Conservation (phyloP, 1,140 invertebrate species). For the Pogonognathellus flavescens region DNA sequence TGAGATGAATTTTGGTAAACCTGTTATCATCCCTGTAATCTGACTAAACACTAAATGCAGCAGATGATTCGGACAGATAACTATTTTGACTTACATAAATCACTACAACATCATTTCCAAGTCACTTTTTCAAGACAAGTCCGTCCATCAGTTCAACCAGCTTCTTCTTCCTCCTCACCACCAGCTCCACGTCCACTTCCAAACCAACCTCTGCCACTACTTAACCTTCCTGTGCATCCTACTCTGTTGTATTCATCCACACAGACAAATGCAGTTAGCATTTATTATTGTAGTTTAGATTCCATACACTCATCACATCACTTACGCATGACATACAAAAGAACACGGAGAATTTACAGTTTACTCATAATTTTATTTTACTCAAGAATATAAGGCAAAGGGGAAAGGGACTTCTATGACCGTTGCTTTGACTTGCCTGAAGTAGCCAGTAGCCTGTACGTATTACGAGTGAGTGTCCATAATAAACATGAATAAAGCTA, state of each 20-base stretch:
- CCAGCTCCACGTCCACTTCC: background rate
- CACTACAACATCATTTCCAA: slow-evolving; percentile 54
- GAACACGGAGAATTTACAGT: background rate
- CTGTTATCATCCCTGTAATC: slow-evolving; percentile 60
- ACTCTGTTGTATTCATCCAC: no score
- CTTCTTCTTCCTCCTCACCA: background rate
- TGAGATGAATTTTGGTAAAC: slow-evolving; percentile 31
- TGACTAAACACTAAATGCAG: slow-evolving; percentile 62
- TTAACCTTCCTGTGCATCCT: no score
- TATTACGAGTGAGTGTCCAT: background rate
- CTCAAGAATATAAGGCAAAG: no score
- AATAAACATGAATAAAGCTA: slow-evolving; percentile 46
- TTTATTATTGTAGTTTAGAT: slow-evolving; percentile 10
- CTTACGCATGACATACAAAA: background rate
- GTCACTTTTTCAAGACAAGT: slow-evolving; percentile 48
- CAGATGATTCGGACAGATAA: slow-evolving; percentile 61
- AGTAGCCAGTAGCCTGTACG: no score
- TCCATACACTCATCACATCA: slow-evolving; percentile 33
- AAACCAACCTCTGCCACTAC: no score
- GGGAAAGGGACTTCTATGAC: background rate
- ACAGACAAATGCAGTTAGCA: background rate
- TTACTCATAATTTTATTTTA: background rate
- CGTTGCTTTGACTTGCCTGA: no score
- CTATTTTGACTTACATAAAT: slow-evolving; percentile 62
- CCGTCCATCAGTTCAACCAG: slow-evolving; percentile 5